These are phyloP conservation scores for Actias luna DNA, from an alignment of 2,888 invertebrate species.

Conservation along the genomic window DNA sequence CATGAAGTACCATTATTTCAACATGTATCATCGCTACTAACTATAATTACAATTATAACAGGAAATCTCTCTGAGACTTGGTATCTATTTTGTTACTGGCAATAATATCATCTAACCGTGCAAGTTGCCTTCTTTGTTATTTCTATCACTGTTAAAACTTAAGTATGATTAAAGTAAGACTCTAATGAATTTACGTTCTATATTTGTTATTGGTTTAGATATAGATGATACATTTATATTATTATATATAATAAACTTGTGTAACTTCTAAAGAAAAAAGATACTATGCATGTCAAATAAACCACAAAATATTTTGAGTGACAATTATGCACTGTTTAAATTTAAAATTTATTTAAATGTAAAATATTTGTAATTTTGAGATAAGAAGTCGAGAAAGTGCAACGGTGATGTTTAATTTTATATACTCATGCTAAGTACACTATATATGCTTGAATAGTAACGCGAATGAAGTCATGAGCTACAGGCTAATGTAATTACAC, in stretches of 20 bases:
- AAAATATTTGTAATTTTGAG: not conserved
- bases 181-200: not conserved
- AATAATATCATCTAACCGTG: not conserved
- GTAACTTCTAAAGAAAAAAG: not conserved
- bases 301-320: no score
- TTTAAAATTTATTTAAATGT: not conserved
- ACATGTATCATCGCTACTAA: no score
- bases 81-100: no score
- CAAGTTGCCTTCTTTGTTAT: not conserved
- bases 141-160: not conserved
- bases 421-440: not conserved
- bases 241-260: not conserved
- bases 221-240: not conserved
- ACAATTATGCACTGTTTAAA: no score
- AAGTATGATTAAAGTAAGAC: no score
- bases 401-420: not conserved
- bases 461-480: not conserved
- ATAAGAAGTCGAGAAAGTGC: not conserved
- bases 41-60: no score
- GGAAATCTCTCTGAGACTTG: not conserved
- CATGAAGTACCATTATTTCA: no score
- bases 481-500: slow-evolving; percentile 20
- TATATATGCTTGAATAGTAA: not conserved
- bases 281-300: no score
- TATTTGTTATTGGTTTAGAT: not conserved